Evolutionary conservation across 2,888 invertebrate species (phyloP).

Genomic region (Argyresthia albistria): DNA sequence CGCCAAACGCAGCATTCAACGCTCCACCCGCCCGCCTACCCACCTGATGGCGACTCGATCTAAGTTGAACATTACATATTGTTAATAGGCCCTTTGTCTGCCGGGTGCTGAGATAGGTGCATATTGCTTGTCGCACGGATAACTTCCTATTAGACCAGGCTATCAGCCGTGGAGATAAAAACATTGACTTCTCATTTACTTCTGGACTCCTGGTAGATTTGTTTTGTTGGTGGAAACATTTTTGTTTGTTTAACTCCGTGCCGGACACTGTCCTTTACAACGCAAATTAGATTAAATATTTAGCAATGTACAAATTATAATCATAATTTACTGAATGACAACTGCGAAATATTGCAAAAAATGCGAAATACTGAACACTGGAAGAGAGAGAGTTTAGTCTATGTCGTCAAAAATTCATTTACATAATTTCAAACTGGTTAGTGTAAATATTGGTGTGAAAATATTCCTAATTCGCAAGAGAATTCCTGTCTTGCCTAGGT

Average conservation of each 20-base stretch:
- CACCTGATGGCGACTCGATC: constrained; percentile 30
- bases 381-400: no score
- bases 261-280: no score
- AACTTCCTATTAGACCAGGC: constrained; percentile 5
- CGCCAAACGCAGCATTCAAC: constrained; percentile 16
- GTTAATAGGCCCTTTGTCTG: constrained; percentile 47
- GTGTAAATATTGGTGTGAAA: no score
- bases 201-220: not conserved
- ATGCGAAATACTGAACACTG: no score
- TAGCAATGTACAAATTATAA: constrained; percentile 1
- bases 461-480: no score
- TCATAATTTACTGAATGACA: no score
- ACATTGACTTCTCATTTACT: not conserved
- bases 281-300: not conserved
- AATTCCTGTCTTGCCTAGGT: no score
- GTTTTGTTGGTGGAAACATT: no score
- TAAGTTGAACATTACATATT: constrained; percentile 52
- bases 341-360: no score
- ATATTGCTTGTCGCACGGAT: constrained; percentile 22
- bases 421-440: no score
- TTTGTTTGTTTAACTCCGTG: no score
- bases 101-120: constrained; percentile 39
- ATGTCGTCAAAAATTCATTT: no score
- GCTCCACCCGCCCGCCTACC: constrained; percentile 23
- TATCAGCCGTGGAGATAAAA: not conserved